These are phyloP conservation scores for Carpatolechia fugitivella DNA, from an alignment of 2,888 invertebrate genomes.

Conservation along the genomic window DNA sequence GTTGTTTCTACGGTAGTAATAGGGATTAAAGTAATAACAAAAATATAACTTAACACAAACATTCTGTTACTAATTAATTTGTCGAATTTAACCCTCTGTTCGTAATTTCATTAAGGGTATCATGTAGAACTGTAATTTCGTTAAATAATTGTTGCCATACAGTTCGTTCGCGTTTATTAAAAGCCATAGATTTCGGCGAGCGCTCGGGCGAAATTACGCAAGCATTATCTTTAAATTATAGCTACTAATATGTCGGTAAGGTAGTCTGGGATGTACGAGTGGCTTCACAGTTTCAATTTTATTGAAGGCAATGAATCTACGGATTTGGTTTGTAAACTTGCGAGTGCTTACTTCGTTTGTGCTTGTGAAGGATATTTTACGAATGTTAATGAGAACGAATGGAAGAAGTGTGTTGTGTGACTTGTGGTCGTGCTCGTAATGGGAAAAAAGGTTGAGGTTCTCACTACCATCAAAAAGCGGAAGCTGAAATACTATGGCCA, in stretches of 20 bases:
- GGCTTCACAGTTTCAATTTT: neutral
- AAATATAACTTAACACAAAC: no score
- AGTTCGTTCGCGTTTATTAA: constrained; percentile 73
- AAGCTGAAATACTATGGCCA: no score
- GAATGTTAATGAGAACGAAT: no score
- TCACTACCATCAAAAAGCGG: no score
- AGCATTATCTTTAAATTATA: constrained; percentile 73
- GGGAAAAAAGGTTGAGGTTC: no score
- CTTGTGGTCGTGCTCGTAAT: no score
- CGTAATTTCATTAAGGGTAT: constrained; percentile 65
- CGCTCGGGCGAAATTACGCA: constrained; percentile 65
- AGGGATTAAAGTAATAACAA: no score
- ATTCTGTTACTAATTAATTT: constrained; percentile 25
- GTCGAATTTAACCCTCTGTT: constrained; percentile 50
- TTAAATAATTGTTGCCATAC: constrained; percentile 67
- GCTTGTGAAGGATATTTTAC: no score
- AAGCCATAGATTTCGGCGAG: constrained; percentile 71
- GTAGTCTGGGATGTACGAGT: neutral
- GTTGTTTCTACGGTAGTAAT: no score
- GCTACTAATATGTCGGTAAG: constrained; percentile 70
- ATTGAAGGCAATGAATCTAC: neutral
- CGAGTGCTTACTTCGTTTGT: no score
- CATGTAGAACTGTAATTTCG: constrained; percentile 68
- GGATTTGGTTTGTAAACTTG: no score
- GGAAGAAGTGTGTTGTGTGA: no score